phyloP scores from a whole-genome alignment of 2,888 invertebrate genomes.

The Sericinus montela region DNA sequence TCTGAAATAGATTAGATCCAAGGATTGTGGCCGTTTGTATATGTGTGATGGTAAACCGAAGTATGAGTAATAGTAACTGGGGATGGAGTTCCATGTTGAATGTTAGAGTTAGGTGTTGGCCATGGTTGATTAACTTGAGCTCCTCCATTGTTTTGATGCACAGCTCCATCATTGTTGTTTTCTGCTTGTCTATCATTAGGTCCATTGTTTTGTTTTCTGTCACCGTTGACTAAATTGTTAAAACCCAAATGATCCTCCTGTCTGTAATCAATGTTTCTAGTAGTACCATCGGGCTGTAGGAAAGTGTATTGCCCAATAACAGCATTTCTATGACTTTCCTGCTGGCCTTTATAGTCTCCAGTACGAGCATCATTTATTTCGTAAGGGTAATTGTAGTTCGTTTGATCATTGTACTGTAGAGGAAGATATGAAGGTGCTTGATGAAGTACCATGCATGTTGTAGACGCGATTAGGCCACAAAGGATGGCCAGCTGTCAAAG shows the following conservation, averaged over 20 bases:
- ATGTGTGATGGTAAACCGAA: constrained; percentile 53
- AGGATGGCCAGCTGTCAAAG: constrained; percentile 3
- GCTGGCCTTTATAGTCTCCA: constrained; percentile 72
- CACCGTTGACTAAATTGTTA: constrained; percentile 66
- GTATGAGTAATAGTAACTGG: constrained; percentile 51
- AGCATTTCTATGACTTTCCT: constrained; percentile 62
- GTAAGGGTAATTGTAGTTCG: constrained; percentile 71
- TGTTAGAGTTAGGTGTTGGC: background rate
- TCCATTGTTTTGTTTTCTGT: constrained; percentile 22
- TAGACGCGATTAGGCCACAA: constrained; percentile 38
- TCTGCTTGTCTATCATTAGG: constrained; percentile 1
- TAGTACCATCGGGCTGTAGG: constrained; percentile 68
- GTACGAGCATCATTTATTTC: constrained; percentile 68
- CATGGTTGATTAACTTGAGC: constrained; percentile 1
- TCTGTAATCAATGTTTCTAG: constrained; percentile 71
- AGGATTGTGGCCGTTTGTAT: constrained; percentile 40
- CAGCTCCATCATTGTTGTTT: constrained; percentile 2
- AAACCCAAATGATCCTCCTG: constrained; percentile 72
- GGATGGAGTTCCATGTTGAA: constrained; percentile 28
- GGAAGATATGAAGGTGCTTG: constrained; percentile 28
- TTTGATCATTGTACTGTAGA: constrained; percentile 23
- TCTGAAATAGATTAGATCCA: constrained; percentile 37
- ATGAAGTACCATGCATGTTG: constrained; percentile 47
- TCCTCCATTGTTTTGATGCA: background rate
- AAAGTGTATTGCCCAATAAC: constrained; percentile 72